phyloP scores from a whole-genome alignment of 2,797 vertebrate genomes.

The Acestrorhynchus altus region DNA sequence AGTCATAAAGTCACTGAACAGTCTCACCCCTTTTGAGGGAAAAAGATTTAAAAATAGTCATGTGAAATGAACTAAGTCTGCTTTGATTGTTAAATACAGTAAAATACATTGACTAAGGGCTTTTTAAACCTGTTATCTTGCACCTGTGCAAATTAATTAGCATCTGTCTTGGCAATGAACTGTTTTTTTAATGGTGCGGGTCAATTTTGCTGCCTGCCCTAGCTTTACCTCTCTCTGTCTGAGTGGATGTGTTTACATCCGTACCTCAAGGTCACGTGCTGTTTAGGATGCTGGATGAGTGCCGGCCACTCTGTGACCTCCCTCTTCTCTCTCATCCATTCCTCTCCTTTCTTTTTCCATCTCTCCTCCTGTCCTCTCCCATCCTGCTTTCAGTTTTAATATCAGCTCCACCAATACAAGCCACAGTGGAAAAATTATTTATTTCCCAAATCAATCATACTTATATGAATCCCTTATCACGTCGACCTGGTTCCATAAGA shows the following conservation, averaged over 20 bases:
- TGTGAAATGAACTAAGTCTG: too few species aligned
- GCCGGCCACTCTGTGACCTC: constrained; percentile 48
- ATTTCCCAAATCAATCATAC: constrained; percentile 75
- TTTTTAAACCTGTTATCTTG: neutral
- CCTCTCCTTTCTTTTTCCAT: constrained; percentile 32
- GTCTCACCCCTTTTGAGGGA: too few species aligned
- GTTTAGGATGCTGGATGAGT: constrained; percentile 52
- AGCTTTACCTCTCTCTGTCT: constrained; percentile 53
- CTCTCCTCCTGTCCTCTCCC: constrained; percentile 53
- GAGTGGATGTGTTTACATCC: constrained; percentile 48
- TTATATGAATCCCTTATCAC: constrained; percentile 71
- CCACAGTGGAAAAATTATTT: constrained; percentile 69
- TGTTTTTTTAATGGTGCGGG: neutral
- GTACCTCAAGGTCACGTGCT: constrained; percentile 63
- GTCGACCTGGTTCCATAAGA: constrained; percentile 70
- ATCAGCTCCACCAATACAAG: constrained; percentile 66
- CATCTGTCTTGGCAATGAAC: neutral
- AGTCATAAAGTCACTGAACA: too few species aligned
- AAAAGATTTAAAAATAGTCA: too few species aligned
- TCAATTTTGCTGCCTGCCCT: constrained; percentile 54
- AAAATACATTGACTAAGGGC: too few species aligned
- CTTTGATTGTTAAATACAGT: too few species aligned
- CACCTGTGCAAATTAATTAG: constrained; percentile 16
- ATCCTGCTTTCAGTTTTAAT: constrained; percentile 62
- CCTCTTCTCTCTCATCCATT: constrained; percentile 3